A percentile compares a stretch with the other conserved stretches of the same genome.
Evolutionary conservation across 2,888 invertebrate species (phyloP).

Genomic region (Scelioninae gen. 2): DNA sequence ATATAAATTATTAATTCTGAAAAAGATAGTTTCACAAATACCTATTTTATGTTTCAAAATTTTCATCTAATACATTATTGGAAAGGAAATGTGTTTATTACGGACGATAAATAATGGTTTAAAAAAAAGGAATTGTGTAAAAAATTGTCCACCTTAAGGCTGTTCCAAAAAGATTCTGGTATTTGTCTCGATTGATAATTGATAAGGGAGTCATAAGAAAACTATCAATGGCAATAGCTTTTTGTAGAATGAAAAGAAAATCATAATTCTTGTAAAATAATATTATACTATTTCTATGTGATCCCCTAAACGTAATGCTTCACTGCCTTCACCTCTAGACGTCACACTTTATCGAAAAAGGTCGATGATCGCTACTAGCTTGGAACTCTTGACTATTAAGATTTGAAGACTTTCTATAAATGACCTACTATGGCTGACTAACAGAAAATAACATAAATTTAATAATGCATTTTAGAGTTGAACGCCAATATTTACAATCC

Average conservation of each 20-base stretch:
- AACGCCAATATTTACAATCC: no score
- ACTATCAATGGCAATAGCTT: no score
- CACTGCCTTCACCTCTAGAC: conserved; percentile 39
- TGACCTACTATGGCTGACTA: conserved; percentile 28
- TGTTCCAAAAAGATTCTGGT: no score
- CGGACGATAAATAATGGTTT: no score
- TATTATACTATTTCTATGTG: conserved; percentile 44
- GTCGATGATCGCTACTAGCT: conserved; percentile 39
- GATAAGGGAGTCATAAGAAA: no score
- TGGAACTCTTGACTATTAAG: conserved; percentile 37
- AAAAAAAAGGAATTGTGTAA: no score
- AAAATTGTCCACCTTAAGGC: no score
- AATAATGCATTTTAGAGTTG: not conserved
- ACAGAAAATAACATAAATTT: conserved; percentile 4
- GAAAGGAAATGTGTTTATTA: not conserved
- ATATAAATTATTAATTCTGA: no score
- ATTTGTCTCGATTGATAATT: no score
- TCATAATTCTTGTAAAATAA: conserved; percentile 26
- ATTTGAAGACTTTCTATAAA: conserved; percentile 39
- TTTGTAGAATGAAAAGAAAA: conserved; percentile 3
- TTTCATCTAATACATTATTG: no score
- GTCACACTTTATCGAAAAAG: conserved; percentile 57
- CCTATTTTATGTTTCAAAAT: no score
- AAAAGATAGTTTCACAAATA: no score
- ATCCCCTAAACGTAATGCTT: conserved; percentile 44